Evolutionary conservation across 2,113 vertebrate genomes (phyloP).

Genomic region (Hippolais icterina): DNA sequence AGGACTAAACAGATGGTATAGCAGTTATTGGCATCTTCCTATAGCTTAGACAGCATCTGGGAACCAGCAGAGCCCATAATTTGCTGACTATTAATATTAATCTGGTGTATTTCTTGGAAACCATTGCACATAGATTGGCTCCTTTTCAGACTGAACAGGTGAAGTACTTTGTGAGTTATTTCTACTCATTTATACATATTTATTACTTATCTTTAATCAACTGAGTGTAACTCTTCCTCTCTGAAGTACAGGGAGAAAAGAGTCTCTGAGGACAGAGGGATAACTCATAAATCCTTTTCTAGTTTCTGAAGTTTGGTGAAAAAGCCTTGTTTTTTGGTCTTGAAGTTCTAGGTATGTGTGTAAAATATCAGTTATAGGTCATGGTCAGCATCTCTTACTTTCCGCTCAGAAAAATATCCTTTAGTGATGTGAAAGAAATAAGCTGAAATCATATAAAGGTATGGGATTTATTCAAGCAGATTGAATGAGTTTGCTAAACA

Average conservation of each 20-base stretch:
- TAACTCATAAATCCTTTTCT: background rate
- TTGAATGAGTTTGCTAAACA: background rate
- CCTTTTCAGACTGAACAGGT: background rate
- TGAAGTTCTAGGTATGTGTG: background rate
- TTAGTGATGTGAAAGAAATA: background rate
- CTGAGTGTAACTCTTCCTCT: background rate
- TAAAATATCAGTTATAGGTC: background rate
- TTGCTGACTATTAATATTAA: slow-evolving; percentile 29
- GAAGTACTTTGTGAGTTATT: background rate
- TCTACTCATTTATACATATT: background rate
- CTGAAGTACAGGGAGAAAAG: background rate
- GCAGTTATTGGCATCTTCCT: slow-evolving; percentile 17
- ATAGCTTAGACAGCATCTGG: slow-evolving; percentile 39
- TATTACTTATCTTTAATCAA: background rate
- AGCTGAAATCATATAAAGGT: background rate
- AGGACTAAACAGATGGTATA: slow-evolving; percentile 51
- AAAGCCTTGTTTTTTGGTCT: background rate
- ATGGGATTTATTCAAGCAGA: background rate
- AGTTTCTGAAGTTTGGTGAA: background rate
- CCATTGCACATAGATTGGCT: background rate
- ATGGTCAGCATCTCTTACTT: background rate
- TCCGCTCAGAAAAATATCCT: background rate
- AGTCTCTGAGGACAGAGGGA: background rate
- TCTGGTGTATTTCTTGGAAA: slow-evolving; percentile 25
- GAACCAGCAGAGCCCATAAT: background rate